Evolutionary conservation across 2,113 vertebrate genomes (phyloP).

Genomic region (Notiomystis cincta): DNA sequence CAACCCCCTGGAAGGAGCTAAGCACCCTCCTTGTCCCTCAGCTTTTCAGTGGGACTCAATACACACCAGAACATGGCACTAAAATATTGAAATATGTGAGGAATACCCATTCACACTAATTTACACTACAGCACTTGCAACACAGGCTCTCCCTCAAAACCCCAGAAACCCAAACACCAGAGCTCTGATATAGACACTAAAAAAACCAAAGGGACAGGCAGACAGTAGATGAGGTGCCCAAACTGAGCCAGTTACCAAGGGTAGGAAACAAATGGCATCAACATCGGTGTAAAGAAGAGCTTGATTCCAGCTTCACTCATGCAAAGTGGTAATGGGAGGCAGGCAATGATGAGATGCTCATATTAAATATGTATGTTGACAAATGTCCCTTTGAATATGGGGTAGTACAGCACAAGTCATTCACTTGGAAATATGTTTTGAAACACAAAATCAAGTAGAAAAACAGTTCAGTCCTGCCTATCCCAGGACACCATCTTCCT

Average conservation of each 20-base stretch:
- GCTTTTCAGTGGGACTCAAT: background rate
- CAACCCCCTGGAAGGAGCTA: background rate
- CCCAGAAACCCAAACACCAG: background rate
- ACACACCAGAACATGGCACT: background rate
- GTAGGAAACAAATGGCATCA: background rate
- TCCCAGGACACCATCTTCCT: background rate
- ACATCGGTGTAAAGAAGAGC: background rate
- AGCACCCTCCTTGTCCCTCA: background rate
- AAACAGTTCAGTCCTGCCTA: slow-evolving; percentile 24
- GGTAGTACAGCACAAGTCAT: background rate
- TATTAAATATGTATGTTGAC: slow-evolving; percentile 22
- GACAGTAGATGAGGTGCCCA: background rate
- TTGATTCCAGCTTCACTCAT: background rate
- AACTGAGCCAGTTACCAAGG: background rate
- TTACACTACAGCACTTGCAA: background rate
- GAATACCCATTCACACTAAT: background rate
- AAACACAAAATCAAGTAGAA: slow-evolving; percentile 59
- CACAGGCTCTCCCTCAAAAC: background rate
- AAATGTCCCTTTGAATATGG: slow-evolving; percentile 21
- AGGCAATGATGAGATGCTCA: background rate
- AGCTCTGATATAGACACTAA: background rate
- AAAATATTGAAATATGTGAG: background rate
- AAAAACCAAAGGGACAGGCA: background rate
- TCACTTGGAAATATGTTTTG: slow-evolving; percentile 6
- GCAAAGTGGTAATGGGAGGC: background rate